A percentile compares a stretch with the other conserved stretches of the same genome.
These are phyloP conservation scores for Papilio machaon DNA, from an alignment of 1,140 invertebrate genomes.

Conservation along the genomic window DNA sequence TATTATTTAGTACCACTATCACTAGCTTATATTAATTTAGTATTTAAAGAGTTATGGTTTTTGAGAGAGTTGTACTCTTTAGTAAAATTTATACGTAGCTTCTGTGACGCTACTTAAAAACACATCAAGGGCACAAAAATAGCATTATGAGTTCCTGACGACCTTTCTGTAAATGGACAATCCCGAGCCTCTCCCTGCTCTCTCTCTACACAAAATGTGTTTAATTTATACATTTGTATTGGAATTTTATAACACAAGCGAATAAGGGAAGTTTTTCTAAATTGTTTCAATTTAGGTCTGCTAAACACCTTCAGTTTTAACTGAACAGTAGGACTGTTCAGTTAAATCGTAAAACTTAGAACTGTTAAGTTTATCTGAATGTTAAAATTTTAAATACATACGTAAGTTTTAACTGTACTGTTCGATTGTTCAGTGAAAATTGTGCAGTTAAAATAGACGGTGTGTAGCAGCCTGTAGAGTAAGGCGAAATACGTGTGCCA, in stretches of 20 bases:
- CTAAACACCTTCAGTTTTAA: no score
- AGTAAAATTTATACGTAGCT: not conserved
- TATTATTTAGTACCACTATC: no score
- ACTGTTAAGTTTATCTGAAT: no score
- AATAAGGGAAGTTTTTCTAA: not conserved
- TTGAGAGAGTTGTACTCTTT: not conserved
- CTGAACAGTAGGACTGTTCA: no score
- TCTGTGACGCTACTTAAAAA: slow-evolving; percentile 9
- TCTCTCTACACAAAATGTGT: not conserved
- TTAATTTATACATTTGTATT: slow-evolving; percentile 11
- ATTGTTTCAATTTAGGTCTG: not conserved
- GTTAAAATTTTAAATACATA: no score
- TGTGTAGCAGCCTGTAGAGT: no score
- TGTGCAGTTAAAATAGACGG: no score
- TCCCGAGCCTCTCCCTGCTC: not conserved
- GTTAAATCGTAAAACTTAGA: no score
- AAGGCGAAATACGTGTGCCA: no score
- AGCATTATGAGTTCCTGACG: slow-evolving; percentile 22
- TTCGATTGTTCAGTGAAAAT: no score
- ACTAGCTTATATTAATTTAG: not conserved
- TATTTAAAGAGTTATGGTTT: slow-evolving; percentile 1
- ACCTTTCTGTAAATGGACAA: slow-evolving; percentile 25
- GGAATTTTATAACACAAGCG: not conserved
- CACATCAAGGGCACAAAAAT: slow-evolving; percentile 25
- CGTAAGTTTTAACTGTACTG: no score